phyloP scores from a whole-genome alignment of 2,113 vertebrate genomes.

The Dipodomys merriami region DNA sequence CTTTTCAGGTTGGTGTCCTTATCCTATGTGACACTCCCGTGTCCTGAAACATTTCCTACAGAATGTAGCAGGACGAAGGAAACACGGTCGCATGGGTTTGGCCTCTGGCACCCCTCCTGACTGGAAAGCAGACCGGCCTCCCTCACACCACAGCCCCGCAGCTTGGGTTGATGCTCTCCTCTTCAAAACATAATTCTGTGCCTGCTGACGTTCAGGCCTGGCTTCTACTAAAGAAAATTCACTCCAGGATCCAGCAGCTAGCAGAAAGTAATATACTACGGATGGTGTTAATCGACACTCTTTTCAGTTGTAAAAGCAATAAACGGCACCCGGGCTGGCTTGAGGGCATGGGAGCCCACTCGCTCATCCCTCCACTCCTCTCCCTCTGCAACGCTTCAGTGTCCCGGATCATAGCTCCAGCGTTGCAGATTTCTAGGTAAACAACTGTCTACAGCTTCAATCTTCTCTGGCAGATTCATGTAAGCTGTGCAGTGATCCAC shows the following conservation, averaged over 20 bases:
- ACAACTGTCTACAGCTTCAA: not conserved
- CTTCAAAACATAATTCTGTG: not conserved
- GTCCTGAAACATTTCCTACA: too few species aligned
- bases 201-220: rapidly evolving
- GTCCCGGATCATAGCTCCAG: rapidly evolving
- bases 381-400: too few species aligned
- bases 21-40: too few species aligned
- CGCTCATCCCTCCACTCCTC: not conserved
- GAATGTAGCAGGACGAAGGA: not conserved
- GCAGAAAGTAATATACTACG: not conserved
- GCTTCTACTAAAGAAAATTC: not conserved
- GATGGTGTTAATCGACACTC: not conserved
- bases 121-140: not conserved
- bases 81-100: not conserved
- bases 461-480: not conserved
- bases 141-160: not conserved
- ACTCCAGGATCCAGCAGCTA: not conserved
- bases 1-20: too few species aligned
- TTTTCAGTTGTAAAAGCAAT: not conserved
- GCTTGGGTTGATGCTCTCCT: not conserved
- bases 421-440: too few species aligned
- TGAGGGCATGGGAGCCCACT: not conserved
- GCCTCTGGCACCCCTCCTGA: not conserved
- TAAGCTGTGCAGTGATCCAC: too few species aligned
- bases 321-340: not conserved